Evolutionary conservation across 1,140 invertebrate species (phyloP).

Genomic region (Arctopsyche grandis): DNA sequence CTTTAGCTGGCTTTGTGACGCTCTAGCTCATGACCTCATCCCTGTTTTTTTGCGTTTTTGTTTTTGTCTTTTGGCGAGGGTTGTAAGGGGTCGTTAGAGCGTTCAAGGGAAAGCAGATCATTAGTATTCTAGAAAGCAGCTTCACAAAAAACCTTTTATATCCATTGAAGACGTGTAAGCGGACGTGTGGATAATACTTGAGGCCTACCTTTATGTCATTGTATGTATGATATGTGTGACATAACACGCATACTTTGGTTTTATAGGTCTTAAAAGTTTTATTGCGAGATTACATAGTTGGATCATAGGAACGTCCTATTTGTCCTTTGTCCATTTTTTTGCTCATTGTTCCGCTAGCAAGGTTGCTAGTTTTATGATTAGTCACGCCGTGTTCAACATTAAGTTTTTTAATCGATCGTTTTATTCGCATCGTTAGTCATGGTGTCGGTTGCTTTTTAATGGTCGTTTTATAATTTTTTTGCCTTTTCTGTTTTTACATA

Average conservation of each 20-base stretch:
- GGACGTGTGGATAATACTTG: neutral
- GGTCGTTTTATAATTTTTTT: too few relatives aligned
- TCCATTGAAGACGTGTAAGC: neutral
- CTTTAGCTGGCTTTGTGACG: too few relatives aligned
- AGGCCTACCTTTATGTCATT: too few relatives aligned
- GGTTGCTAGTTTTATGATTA: neutral
- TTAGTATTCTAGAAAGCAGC: neutral
- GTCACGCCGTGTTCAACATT: neutral
- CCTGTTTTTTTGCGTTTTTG: neutral
- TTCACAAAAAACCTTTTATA: neutral
- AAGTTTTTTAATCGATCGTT: neutral
- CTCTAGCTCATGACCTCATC: too few relatives aligned
- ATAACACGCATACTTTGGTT: too few relatives aligned
- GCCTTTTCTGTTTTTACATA: too few relatives aligned
- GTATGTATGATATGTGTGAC: too few relatives aligned
- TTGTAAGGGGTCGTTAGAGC: neutral
- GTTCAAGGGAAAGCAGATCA: slow-evolving; percentile 15
- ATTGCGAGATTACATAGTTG: neutral
- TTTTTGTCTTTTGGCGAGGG: too few relatives aligned
- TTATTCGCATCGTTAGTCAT: too few relatives aligned
- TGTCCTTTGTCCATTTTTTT: neutral
- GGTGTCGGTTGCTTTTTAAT: too few relatives aligned
- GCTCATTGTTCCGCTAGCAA: neutral
- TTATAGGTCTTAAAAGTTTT: too few relatives aligned
- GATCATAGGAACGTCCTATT: neutral